Evolutionary conservation across 2,113 vertebrate genomes (phyloP).

Genomic region (Istiophorus platypterus): DNA sequence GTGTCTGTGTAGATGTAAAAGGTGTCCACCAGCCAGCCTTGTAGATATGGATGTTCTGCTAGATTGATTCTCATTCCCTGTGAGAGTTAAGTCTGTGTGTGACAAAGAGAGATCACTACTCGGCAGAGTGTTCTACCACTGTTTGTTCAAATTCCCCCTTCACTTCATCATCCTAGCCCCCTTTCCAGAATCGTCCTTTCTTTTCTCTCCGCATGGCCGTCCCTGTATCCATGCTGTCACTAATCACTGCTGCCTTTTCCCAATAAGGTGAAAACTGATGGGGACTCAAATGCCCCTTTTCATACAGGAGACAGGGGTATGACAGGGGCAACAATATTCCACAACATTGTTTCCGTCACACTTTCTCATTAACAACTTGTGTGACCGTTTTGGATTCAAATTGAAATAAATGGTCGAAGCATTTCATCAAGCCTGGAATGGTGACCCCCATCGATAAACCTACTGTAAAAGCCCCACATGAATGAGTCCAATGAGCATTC

Average conservation of each 20-base stretch:
- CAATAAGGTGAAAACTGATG: conserved; percentile 26
- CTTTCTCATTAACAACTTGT: not conserved
- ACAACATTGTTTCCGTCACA: not conserved
- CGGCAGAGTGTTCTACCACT: conserved; percentile 42
- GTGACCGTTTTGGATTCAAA: not conserved
- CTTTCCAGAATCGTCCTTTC: conserved; percentile 20
- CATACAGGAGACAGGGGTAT: not conserved
- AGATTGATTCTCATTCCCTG: conserved; percentile 61
- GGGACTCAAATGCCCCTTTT: not conserved
- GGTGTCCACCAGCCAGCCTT: conserved; percentile 48
- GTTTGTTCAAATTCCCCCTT: conserved; percentile 55
- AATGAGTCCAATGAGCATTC: not conserved
- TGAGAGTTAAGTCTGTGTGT: conserved; percentile 8
- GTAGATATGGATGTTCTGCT: conserved; percentile 70
- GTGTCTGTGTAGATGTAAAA: conserved; percentile 16
- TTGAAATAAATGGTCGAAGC: not conserved
- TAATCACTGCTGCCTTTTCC: conserved; percentile 29
- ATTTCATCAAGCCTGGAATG: not conserved
- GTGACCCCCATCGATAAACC: not conserved
- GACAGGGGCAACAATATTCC: not conserved
- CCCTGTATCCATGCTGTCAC: conserved; percentile 18
- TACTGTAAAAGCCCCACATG: not conserved
- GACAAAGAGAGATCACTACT: conserved; percentile 34
- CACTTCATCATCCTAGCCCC: conserved; percentile 8
- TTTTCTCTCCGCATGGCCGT: conserved; percentile 7